Base-by-base conservation (phyloP, 2,113 vertebrate species). In the Gobio gobio region DNA sequence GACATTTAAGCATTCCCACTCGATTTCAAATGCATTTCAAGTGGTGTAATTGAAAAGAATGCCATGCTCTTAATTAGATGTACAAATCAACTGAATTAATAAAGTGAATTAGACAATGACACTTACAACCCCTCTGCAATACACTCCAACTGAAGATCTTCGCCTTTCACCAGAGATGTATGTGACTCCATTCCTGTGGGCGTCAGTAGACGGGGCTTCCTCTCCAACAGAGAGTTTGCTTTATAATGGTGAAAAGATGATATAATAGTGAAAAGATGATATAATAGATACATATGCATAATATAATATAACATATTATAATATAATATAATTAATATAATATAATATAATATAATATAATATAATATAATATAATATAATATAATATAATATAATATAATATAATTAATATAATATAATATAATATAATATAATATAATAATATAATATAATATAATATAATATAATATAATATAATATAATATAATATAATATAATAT, bases 121-220 rank as follows among this genome's bases (percentile, higher is more conserved):
- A 97, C 98, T 97, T 90, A 99, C 98, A 97, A 94, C 90, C 98
- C 98, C 91, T 98, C 97, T 51, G 97, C 96, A 83, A 99, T 98
- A 47, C 98, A 99, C 88, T 99, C 97, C 2, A 98, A 89, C 63
- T 95, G 88, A 87, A 99, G 90, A 24, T 95, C 94, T 5, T 96
- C 94, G 84, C 96, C 98, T 93, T 95, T 97, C 87, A 99, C 94
- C 83, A 97, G 90, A 78, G 86, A 93, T 88, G 91, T 89, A 54
- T 93, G 83, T 5, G 97, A 95, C 61, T 59, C 89, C 1, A 22
- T 93, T 91, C 95, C 95, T 90, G 95, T 92, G 88, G 97, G 97
- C 83, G 95, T 92, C 91, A 99, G 89, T 87, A 99, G 93, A 81
- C 89, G 90, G 59, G 98, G 97, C 86, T 92, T 95, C 80, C 97